Percentiles rank a stretch among this genome's conserved stretches.
Conservation (phyloP, 2,888 invertebrate species). For the Pollenia labialis region DNA sequence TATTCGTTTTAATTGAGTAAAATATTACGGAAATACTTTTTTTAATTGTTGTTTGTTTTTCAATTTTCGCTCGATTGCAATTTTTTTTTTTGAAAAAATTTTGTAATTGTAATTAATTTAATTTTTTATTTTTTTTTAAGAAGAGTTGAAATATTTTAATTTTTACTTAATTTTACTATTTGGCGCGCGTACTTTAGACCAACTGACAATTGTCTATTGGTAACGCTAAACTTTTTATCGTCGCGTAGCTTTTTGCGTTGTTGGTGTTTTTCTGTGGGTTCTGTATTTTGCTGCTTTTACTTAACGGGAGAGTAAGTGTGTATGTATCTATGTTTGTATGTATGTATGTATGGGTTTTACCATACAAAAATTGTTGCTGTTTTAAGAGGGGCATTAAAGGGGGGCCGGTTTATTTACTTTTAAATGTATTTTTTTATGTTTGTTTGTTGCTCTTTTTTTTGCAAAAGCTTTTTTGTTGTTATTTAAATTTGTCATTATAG, state of each 20-base stretch:
- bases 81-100: conserved; percentile 40
- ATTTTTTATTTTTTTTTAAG: conserved; percentile 40
- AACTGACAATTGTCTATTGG: conserved; percentile 72
- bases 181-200: conserved; percentile 73
- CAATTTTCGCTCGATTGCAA: conserved; percentile 53
- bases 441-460: conserved; percentile 19
- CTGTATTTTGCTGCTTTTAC: conserved; percentile 31
- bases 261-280: conserved; percentile 42
- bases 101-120: conserved; percentile 29
- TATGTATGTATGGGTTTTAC: background rate
- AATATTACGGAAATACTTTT: conserved; percentile 64
- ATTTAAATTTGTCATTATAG: background rate
- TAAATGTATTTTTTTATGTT: conserved; percentile 1
- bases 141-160: conserved; percentile 36
- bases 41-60: conserved; percentile 37
- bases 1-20: conserved; percentile 49
- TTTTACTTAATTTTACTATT: conserved; percentile 47
- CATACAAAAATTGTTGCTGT: background rate
- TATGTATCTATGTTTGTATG: background rate
- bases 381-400: conserved; percentile 12
- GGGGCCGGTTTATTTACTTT: conserved; percentile 32
- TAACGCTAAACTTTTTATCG: conserved; percentile 74
- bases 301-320: conserved; percentile 32
- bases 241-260: conserved; percentile 45
- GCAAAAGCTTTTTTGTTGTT: conserved; percentile 12